Evolutionary conservation across 1,140 invertebrate genomes (phyloP).

Genomic region (Formica exsecta): DNA sequence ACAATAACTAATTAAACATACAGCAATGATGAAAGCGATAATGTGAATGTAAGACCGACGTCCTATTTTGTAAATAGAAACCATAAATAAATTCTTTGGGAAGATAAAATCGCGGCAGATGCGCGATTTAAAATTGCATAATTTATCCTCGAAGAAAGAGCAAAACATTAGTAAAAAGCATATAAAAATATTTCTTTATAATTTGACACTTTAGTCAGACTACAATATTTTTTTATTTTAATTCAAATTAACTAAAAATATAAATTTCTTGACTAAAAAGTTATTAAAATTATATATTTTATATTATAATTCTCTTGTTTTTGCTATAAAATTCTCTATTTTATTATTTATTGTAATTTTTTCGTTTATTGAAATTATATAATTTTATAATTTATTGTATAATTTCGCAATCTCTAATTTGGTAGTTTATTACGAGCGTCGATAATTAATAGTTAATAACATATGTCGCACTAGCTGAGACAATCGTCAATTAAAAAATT

Average conservation of each 20-base stretch:
- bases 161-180: background rate
- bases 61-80: slow-evolving; percentile 56
- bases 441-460: background rate
- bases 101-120: background rate
- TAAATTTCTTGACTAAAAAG: background rate
- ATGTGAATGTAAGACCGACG: background rate
- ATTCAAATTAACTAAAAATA: background rate
- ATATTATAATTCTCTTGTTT: slow-evolving; percentile 13
- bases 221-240: background rate
- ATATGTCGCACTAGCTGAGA: background rate
- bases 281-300: background rate
- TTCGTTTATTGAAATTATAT: slow-evolving; percentile 5
- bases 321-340: slow-evolving; percentile 25
- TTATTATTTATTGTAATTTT: slow-evolving; percentile 42
- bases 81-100: slow-evolving; percentile 20
- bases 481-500: slow-evolving; percentile 34
- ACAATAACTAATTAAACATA: slow-evolving; percentile 9
- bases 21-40: slow-evolving; percentile 30
- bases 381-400: slow-evolving; percentile 38
- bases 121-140: slow-evolving; percentile 29
- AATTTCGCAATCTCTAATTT: background rate
- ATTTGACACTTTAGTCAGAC: background rate
- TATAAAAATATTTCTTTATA: slow-evolving; percentile 1
- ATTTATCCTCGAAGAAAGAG: background rate
- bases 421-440: background rate